Conservation (phyloP, 2,797 vertebrate species). For the Kryptopterus vitreolus region DNA sequence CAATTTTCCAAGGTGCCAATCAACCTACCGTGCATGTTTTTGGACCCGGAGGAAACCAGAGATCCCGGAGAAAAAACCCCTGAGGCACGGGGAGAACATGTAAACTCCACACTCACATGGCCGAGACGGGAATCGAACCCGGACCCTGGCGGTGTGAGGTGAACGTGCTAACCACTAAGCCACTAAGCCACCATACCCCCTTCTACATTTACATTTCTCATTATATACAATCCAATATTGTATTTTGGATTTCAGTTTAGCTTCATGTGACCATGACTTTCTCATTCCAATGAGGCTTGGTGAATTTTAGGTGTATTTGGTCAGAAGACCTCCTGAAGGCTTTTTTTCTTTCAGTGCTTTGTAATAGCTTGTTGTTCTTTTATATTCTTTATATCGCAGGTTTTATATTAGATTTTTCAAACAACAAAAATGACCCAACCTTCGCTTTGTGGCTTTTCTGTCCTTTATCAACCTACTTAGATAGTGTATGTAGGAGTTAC, state of each 20-base stretch:
- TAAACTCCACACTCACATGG: too few relatives aligned
- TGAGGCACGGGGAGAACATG: too few relatives aligned
- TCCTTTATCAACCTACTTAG: background rate
- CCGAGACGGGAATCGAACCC: too few relatives aligned
- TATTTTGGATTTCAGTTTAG: too few relatives aligned
- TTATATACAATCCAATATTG: background rate
- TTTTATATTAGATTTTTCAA: background rate
- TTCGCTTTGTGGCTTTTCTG: background rate
- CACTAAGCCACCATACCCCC: background rate
- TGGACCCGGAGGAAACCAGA: too few relatives aligned
- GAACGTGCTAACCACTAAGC: too few relatives aligned
- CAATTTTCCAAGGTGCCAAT: too few relatives aligned
- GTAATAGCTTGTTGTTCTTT: background rate
- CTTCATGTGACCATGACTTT: background rate
- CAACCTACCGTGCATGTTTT: too few relatives aligned
- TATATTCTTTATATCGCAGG: too few relatives aligned
- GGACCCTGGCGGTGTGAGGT: too few relatives aligned
- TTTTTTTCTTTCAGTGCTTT: background rate
- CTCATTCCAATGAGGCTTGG: background rate
- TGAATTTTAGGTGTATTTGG: background rate
- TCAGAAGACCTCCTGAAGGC: background rate
- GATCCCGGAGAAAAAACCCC: too few relatives aligned
- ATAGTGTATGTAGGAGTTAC: background rate
- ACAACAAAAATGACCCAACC: too few relatives aligned
- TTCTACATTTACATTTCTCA: background rate